Evolutionary conservation across 1,140 invertebrate species (phyloP).

Genomic region (Drosophila cardini): DNA sequence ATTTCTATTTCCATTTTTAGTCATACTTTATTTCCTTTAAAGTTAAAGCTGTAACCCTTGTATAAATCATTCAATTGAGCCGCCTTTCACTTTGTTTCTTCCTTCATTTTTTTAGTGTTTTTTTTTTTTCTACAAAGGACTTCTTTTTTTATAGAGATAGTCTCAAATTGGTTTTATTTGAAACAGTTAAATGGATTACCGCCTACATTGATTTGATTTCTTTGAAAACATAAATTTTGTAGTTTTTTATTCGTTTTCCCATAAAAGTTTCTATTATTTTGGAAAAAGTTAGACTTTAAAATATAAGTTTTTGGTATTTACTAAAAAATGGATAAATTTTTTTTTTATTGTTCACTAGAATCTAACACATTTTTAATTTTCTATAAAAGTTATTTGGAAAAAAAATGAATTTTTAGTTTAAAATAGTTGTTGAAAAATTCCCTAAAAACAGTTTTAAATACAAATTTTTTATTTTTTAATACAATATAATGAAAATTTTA

Average conservation of each 20-base stretch:
- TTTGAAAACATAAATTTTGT: background rate
- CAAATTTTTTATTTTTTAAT: too few relatives aligned
- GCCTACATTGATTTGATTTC: background rate
- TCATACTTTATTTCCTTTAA: background rate
- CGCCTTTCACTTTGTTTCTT: background rate
- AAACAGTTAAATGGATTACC: background rate
- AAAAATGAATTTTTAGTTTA: too few relatives aligned
- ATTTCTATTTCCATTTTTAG: constrained; percentile 9
- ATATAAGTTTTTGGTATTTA: too few relatives aligned
- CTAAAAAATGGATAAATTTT: too few relatives aligned
- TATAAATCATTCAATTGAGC: constrained; percentile 10
- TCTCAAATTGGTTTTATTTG: constrained; percentile 4
- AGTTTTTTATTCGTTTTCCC: background rate
- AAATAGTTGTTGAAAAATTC: too few relatives aligned
- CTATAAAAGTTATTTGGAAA: too few relatives aligned
- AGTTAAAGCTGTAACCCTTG: constrained; percentile 13
- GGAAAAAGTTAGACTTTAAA: too few relatives aligned
- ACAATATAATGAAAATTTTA: too few relatives aligned
- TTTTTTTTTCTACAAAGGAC: background rate
- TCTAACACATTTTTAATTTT: too few relatives aligned
- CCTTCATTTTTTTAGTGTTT: background rate
- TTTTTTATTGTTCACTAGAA: too few relatives aligned
- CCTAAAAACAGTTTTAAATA: too few relatives aligned
- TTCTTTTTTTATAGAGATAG: background rate
- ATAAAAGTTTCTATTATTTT: too few relatives aligned